Conservation (phyloP, 2,797 vertebrate genomes). For the Lutjanus argentimaculatus region DNA sequence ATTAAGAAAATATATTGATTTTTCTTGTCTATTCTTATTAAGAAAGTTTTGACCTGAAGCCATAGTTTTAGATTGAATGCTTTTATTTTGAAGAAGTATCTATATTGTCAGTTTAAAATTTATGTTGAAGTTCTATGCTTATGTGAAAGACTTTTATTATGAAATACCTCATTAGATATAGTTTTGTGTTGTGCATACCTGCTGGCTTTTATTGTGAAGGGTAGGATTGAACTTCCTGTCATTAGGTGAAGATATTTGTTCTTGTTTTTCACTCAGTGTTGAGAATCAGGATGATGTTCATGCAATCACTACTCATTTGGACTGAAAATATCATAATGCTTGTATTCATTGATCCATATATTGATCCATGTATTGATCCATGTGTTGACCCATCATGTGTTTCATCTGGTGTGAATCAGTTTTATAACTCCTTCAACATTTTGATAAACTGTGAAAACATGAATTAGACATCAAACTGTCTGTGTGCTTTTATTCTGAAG, state of each 20-base stretch:
- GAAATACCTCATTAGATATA: slow-evolving; percentile 1
- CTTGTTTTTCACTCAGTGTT: background rate
- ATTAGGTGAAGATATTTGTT: background rate
- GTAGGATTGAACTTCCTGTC: background rate
- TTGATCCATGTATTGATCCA: too few species aligned
- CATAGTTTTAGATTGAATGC: background rate
- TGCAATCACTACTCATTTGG: background rate
- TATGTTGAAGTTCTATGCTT: background rate
- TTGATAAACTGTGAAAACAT: slow-evolving; percentile 18
- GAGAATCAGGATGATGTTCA: background rate
- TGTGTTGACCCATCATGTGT: too few species aligned
- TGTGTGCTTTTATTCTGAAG: background rate
- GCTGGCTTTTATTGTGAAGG: slow-evolving; percentile 29
- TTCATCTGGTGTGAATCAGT: too few species aligned
- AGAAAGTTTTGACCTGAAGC: slow-evolving; percentile 2
- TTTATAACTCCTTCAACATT: background rate
- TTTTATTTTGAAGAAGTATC: slow-evolving; percentile 6
- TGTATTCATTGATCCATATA: background rate
- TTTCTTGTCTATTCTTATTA: background rate
- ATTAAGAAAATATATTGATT: background rate
- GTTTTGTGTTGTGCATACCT: background rate
- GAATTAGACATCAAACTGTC: background rate
- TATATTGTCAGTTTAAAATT: background rate
- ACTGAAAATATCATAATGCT: background rate
- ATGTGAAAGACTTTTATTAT: slow-evolving; percentile 20